Percentiles rank a stretch among this genome's conserved stretches.
Evolutionary conservation across 2,113 vertebrate genomes (phyloP).

Genomic region (Hippocampus mohnikei): DNA sequence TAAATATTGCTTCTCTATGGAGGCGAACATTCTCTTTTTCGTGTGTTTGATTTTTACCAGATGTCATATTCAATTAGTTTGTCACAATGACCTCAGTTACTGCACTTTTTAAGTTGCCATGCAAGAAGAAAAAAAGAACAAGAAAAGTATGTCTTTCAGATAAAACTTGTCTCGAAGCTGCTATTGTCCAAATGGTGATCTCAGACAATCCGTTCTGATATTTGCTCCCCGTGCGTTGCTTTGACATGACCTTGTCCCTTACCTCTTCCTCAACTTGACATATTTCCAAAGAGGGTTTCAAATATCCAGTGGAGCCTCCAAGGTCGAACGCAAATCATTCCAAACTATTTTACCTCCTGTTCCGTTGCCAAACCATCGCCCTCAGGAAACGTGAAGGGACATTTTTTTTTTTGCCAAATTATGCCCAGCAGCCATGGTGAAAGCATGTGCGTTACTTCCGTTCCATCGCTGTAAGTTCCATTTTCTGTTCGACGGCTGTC

Average conservation of each 20-base stretch:
- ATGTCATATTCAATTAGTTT: slow-evolving; percentile 79
- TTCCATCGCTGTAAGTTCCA: neutral
- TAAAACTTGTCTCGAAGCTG: slow-evolving; percentile 74
- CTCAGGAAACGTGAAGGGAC: neutral
- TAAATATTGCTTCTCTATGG: slow-evolving; percentile 52
- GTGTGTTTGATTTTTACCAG: slow-evolving; percentile 67
- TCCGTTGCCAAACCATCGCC: neutral
- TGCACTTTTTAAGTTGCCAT: slow-evolving; percentile 82
- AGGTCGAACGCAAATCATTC: neutral
- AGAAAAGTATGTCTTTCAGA: slow-evolving; percentile 59
- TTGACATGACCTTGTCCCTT: slow-evolving; percentile 43
- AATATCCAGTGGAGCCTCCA: neutral
- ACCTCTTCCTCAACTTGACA: slow-evolving; percentile 39
- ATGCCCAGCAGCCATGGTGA: neutral
- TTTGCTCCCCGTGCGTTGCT: slow-evolving; percentile 54
- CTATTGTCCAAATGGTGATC: slow-evolving; percentile 79
- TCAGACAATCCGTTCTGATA: slow-evolving; percentile 51
- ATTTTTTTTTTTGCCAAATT: neutral
- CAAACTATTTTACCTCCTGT: neutral
- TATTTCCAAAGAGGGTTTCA: slow-evolving; percentile 11
- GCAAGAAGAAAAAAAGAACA: slow-evolving; percentile 51
- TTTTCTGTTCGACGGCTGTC: neutral
- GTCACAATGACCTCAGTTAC: slow-evolving; percentile 85
- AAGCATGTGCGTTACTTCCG: neutral
- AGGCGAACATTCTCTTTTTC: slow-evolving; percentile 35